Evolutionary conservation across 1,140 invertebrate species (phyloP).

Genomic region (Pachyrhynchus sulphureomaculatus): DNA sequence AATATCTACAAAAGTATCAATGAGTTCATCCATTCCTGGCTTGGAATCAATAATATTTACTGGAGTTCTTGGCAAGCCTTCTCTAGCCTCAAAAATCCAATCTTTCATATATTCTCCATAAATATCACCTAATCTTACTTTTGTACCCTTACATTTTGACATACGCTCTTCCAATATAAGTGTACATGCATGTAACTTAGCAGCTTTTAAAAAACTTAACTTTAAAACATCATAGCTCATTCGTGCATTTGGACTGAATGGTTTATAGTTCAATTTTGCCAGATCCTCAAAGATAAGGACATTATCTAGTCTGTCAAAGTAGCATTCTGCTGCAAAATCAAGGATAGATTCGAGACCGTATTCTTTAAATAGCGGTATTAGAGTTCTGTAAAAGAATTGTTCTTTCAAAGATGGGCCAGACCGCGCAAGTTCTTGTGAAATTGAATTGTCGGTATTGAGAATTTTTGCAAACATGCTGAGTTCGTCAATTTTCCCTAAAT

Average conservation of each 20-base stretch:
- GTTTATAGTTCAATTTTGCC: not conserved
- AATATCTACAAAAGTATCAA: not conserved
- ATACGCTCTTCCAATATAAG: not conserved
- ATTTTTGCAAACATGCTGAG: not conserved
- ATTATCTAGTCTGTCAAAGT: not conserved
- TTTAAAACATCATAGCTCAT: too few species aligned
- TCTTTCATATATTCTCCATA: not conserved
- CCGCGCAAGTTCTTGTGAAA: too few species aligned
- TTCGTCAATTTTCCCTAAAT: not conserved
- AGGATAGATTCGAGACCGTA: not conserved
- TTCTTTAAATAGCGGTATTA: not conserved
- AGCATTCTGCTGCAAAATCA: not conserved
- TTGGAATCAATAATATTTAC: not conserved
- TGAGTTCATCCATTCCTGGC: not conserved
- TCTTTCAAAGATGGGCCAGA: not conserved
- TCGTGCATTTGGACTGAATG: not conserved
- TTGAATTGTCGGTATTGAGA: not conserved
- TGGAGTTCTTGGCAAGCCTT: not conserved
- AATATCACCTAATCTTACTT: not conserved
- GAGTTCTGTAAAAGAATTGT: not conserved
- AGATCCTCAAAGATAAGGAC: not conserved
- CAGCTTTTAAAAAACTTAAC: not conserved
- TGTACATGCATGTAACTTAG: not conserved
- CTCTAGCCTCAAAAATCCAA: not conserved
- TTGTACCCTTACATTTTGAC: not conserved